These are phyloP conservation scores for Nasonovia ribisnigri DNA, from an alignment of 2,888 invertebrate genomes.

Conservation along the genomic window DNA sequence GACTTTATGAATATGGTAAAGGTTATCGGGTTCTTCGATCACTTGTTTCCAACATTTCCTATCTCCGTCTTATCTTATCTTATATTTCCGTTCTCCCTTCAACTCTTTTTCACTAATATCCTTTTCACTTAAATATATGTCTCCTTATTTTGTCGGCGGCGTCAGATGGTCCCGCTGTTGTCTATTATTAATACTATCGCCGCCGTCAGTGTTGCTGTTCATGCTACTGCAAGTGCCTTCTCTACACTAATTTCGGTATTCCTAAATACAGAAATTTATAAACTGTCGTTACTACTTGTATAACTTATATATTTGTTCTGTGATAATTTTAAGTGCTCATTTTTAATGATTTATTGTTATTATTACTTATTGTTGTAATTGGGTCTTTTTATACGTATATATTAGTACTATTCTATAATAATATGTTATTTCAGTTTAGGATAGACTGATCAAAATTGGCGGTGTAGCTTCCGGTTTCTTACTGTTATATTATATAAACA, in stretches of 20 bases:
- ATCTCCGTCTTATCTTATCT: neutral
- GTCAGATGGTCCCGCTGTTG: neutral
- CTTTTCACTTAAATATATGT: neutral
- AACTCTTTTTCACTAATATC: neutral
- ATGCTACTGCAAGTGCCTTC: neutral
- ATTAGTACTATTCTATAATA: constrained; percentile 30
- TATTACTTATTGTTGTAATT: constrained; percentile 30
- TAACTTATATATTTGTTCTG: constrained; percentile 58
- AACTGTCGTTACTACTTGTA: constrained; percentile 28
- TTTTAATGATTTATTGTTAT: constrained; percentile 37
- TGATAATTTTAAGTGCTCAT: constrained; percentile 60
- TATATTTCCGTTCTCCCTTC: neutral
- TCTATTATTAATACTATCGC: neutral
- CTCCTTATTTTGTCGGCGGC: neutral
- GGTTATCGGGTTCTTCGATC: constrained; percentile 48
- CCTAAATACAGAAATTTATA: neutral
- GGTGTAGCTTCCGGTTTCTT: constrained; percentile 60
- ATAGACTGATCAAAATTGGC: constrained; percentile 62
- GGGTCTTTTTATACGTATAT: constrained; percentile 37
- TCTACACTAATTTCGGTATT: neutral
- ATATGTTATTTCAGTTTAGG: constrained; percentile 48
- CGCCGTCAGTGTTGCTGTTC: neutral
- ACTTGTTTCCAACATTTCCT: constrained; percentile 14
- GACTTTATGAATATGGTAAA: constrained; percentile 53
- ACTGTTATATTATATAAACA: constrained; percentile 28